Evolutionary conservation across 2,113 vertebrate species (phyloP).

Genomic region (Raja brachyura): DNA sequence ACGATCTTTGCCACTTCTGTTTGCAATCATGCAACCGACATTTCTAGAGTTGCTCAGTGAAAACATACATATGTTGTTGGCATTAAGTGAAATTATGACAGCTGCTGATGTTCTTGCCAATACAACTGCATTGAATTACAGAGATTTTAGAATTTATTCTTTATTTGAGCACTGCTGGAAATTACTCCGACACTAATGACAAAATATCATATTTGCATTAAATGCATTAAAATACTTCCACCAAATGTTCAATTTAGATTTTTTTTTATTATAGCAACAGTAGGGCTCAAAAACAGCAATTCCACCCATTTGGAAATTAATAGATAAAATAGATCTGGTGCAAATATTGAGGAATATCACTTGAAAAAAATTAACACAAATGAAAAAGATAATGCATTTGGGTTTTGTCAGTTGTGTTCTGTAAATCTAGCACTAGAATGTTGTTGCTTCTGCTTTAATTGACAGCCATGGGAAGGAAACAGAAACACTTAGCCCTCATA

Average conservation of each 20-base stretch:
- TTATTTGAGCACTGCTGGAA: not conserved
- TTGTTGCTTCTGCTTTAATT: conserved; percentile 24
- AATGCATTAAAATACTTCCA: not conserved
- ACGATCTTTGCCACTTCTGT: conserved; percentile 10
- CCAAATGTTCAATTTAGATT: not conserved
- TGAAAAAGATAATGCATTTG: conserved; percentile 17
- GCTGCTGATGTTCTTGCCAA: not conserved
- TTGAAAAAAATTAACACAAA: conserved; percentile 17
- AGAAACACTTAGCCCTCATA: conserved; percentile 22
- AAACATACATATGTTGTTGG: not conserved
- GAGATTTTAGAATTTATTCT: not conserved
- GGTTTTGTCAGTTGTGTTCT: conserved; percentile 8
- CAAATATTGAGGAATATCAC: not conserved
- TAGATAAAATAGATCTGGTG: not conserved
- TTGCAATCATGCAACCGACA: not conserved
- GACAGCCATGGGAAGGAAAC: conserved; percentile 35
- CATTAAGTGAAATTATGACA: not conserved
- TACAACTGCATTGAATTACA: not conserved
- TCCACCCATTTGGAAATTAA: not conserved
- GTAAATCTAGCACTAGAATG: conserved; percentile 2
- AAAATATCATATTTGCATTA: not conserved
- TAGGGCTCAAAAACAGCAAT: conserved; percentile 12
- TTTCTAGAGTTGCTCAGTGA: not conserved
- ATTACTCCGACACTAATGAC: conserved; percentile 14
- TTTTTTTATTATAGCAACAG: not conserved